Base-by-base conservation (phyloP, 2,888 invertebrate genomes). In the Phyllotreta cruciferae region DNA sequence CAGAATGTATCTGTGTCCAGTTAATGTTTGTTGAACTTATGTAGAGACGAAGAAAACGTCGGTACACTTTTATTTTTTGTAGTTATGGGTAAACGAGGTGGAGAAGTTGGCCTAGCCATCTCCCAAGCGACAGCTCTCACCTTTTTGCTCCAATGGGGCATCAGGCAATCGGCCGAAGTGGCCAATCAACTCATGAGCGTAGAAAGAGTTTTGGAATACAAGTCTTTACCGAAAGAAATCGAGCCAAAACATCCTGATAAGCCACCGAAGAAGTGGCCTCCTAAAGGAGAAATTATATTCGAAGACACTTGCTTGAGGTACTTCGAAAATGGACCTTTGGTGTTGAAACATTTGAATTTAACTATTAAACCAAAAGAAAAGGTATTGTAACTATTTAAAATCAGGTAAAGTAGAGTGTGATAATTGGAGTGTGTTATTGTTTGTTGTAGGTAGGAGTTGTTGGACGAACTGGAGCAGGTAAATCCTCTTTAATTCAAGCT, bases 111-210 rank as follows among this genome's bases (percentile, higher is more conserved):
- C 37, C 67, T 81, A 41, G 78, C 78, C 4, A 79, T 81, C 41
- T 79, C 80, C 0, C 81, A 81, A 73, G 70, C 78, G 2, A 70
- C 79, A 36, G 71, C 73, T 11, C 67, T 81, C 36, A 78, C 78
- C 3, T 79, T 79, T 38, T 88, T 89, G 86, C 87, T 90, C 77
- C 90, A 90, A 77, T 96, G 95, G 95, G 94, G 94, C 35, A 93
- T 96, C 88, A 70, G 79, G 10, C 80, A 80, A 65, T 79, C 78
- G 71, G 77, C 75, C 8, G 80, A 80, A 70, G 68, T 81, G 41
- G 78, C 79, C 77, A 94, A 93, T 75, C 90, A 89, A 72, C 92
- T 94, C 92, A 94, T 92, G 7, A 90, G 92, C 7, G 96, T 97
- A 0, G 97, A 98, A 81, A 87, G 96, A 80, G 86, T 92, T n/a